A percentile compares a stretch with the other conserved stretches of the same genome.
phyloP scores from a whole-genome alignment of 2,113 vertebrate species.

The Artemisiospiza belli region DNA sequence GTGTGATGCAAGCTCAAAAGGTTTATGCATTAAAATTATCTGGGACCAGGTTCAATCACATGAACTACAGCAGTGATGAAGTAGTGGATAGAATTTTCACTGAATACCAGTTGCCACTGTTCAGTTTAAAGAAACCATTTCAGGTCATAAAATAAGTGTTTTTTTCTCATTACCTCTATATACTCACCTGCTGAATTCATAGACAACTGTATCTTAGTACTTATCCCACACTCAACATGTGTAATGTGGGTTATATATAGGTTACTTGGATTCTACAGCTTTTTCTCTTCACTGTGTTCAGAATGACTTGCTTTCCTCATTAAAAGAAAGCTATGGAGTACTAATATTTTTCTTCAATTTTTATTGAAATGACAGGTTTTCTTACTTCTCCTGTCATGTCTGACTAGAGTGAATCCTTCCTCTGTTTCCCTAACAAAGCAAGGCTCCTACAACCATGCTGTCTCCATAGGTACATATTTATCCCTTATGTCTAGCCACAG shows the following conservation, averaged over 20 bases:
- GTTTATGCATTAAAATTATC: not conserved
- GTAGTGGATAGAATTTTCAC: not conserved
- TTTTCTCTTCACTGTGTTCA: not conserved
- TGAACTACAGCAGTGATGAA: not conserved
- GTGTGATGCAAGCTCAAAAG: not conserved
- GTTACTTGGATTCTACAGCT: not conserved
- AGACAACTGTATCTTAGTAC: not conserved
- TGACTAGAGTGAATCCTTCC: not conserved
- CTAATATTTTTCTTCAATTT: not conserved
- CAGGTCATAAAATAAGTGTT: not conserved
- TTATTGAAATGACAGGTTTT: not conserved
- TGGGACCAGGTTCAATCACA: not conserved
- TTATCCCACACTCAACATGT: not conserved
- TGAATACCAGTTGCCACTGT: not conserved
- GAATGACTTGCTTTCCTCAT: not conserved
- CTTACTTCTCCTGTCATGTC: not conserved
- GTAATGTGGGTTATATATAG: not conserved
- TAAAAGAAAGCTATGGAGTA: not conserved
- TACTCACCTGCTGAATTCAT: not conserved
- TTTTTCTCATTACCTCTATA: not conserved
- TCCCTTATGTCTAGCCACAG: not conserved
- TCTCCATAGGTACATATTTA: not conserved
- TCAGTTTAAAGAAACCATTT: not conserved
- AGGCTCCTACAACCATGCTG: not conserved
- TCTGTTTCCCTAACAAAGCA: not conserved